Conservation (phyloP, 2,113 vertebrate genomes). For the Cheilinus undulatus region DNA sequence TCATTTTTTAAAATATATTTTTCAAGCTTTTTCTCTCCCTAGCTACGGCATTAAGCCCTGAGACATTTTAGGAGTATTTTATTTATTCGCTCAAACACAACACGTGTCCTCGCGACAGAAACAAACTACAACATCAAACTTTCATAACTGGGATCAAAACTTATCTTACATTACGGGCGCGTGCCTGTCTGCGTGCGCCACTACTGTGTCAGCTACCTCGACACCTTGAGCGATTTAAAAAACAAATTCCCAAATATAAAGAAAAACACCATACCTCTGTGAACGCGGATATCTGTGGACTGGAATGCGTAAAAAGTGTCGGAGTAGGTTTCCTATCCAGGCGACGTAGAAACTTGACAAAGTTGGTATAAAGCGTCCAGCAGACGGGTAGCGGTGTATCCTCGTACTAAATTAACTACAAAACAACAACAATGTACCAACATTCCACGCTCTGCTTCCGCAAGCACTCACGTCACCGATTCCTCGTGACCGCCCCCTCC, state of each 20-base stretch:
- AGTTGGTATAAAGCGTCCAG: slow-evolving; percentile 56
- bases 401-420: slow-evolving; percentile 81
- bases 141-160: slow-evolving; percentile 17
- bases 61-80: slow-evolving; percentile 12
- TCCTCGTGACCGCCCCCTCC: slow-evolving; percentile 89
- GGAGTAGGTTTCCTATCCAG: slow-evolving; percentile 25
- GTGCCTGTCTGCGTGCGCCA: slow-evolving; percentile 7
- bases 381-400: slow-evolving; percentile 63
- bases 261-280: slow-evolving; percentile 74
- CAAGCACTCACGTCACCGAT: slow-evolving; percentile 84
- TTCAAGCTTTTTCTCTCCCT: not conserved
- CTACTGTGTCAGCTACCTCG: slow-evolving; percentile 46
- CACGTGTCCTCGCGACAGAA: slow-evolving; percentile 67
- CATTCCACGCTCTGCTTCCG: slow-evolving; percentile 88
- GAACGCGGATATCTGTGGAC: slow-evolving; percentile 63
- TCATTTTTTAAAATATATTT: not conserved
- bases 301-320: slow-evolving; percentile 58
- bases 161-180: not conserved
- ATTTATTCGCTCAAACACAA: slow-evolving; percentile 53
- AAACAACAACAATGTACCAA: slow-evolving; percentile 89
- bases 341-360: slow-evolving; percentile 42
- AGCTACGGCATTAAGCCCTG: not conserved
- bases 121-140: slow-evolving; percentile 33
- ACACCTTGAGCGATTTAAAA: slow-evolving; percentile 63
- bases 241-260: slow-evolving; percentile 54